phyloP scores from a whole-genome alignment of 2,113 vertebrate genomes.

The Sminthopsis crassicaudata region DNA sequence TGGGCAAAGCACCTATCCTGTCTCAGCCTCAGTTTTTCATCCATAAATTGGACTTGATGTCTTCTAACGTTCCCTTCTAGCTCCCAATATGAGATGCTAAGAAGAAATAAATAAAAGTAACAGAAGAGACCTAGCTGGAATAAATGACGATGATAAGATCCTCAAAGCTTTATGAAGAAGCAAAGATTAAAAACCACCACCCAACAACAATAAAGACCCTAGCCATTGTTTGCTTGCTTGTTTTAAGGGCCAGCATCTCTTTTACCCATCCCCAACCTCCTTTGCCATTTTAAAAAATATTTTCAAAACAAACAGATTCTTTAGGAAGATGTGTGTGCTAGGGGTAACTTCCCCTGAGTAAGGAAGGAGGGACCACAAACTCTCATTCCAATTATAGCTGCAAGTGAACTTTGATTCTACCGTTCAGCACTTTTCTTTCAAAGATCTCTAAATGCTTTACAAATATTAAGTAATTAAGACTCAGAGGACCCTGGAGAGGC shows the following conservation, averaged over 20 bases:
- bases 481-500: conserved; percentile 66
- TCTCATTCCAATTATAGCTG: conserved; percentile 62
- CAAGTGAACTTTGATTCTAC: conserved; percentile 56
- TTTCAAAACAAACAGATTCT: not conserved
- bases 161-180: not conserved
- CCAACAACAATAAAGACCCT: not conserved
- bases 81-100: not conserved
- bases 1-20: not conserved
- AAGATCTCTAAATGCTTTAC: conserved; percentile 71
- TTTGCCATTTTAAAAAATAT: not conserved
- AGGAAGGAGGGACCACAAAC: conserved; percentile 5
- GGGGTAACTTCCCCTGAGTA: not conserved
- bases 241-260: not conserved
- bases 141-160: not conserved
- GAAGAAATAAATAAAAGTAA: not conserved
- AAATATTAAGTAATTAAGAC: conserved; percentile 81
- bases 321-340: not conserved
- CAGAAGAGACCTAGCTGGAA: not conserved
- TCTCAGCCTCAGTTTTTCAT: not conserved
- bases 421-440: conserved; percentile 77
- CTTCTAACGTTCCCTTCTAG: not conserved
- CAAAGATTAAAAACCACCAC: not conserved
- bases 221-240: not conserved
- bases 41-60: not conserved
- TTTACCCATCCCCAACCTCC: not conserved